Evolutionary conservation across 1,140 invertebrate species (phyloP).

Genomic region (Lepidurus packardi): DNA sequence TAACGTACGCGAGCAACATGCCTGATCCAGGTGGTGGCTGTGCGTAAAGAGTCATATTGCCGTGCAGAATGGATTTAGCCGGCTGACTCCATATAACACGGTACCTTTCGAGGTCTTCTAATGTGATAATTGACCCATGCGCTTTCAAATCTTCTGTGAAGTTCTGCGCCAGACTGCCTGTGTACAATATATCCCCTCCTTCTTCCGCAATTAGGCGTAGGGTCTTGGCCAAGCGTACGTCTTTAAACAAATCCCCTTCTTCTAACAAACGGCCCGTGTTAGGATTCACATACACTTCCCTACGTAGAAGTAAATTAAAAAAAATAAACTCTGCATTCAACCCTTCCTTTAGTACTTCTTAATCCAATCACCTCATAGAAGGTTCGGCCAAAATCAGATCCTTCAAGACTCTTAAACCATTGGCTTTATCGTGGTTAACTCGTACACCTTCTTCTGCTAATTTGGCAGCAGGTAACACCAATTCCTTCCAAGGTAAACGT

Average conservation of each 20-base stretch:
- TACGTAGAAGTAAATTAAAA: not conserved
- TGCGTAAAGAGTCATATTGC: constrained; percentile 61
- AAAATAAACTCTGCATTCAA: too few species aligned
- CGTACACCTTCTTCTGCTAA: constrained; percentile 68
- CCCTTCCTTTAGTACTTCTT: too few species aligned
- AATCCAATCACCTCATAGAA: constrained; percentile 56
- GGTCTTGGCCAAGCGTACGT: constrained; percentile 44
- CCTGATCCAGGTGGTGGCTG: constrained; percentile 74
- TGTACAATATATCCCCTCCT: constrained; percentile 45
- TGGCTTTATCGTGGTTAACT: constrained; percentile 60
- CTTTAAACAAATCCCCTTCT: constrained; percentile 42
- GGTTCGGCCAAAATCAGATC: constrained; percentile 54
- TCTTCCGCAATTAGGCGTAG: constrained; percentile 41
- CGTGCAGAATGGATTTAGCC: constrained; percentile 51
- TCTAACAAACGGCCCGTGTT: constrained; percentile 40
- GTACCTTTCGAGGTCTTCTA: constrained; percentile 41
- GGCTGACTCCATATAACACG: constrained; percentile 48
- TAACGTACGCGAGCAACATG: constrained; percentile 66
- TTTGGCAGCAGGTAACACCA: constrained; percentile 69
- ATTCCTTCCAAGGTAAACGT: constrained; percentile 68
- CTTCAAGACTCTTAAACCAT: constrained; percentile 52
- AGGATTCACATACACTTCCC: constrained; percentile 36
- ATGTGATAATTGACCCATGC: constrained; percentile 42
- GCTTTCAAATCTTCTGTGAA: constrained; percentile 42
- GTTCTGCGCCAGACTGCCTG: constrained; percentile 42